Conservation (phyloP, 2,113 vertebrate species). For the Anthoscopus minutus region DNA sequence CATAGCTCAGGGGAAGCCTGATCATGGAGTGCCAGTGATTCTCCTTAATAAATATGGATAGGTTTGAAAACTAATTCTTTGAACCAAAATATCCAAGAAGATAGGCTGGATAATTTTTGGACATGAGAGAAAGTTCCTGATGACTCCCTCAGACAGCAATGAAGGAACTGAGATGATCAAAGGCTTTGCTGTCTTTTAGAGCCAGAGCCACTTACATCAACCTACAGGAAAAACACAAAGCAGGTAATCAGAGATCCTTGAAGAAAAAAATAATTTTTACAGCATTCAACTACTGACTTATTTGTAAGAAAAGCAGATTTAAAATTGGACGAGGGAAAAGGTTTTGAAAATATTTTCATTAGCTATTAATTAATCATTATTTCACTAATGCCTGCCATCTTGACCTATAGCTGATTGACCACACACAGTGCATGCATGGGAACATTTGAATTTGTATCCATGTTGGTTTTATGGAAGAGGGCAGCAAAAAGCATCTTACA, state of each 20-base stretch:
- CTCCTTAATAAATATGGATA: constrained; percentile 38
- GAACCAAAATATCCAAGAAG: constrained; percentile 40
- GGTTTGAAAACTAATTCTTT: constrained; percentile 44
- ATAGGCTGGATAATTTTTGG: constrained; percentile 46
- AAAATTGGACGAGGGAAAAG: neutral
- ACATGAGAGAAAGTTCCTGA: constrained; percentile 35
- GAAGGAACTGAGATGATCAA: constrained; percentile 51
- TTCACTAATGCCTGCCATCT: neutral
- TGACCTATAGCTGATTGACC: neutral
- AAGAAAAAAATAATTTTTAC: neutral
- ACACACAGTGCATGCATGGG: no score
- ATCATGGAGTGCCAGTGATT: neutral
- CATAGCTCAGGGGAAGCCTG: constrained; percentile 10
- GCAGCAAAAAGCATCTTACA: neutral
- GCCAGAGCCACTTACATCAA: constrained; percentile 19
- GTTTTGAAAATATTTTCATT: neutral
- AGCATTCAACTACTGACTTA: neutral
- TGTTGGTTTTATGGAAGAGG: neutral
- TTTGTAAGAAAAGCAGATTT: neutral
- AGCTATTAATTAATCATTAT: neutral
- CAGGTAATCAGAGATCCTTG: constrained; percentile 13
- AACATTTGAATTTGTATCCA: neutral
- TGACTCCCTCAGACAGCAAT: constrained; percentile 47
- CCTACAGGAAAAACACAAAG: constrained; percentile 20
- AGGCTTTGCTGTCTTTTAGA: constrained; percentile 53